These are phyloP conservation scores for Ellobius talpinus DNA, from an alignment of 2,113 vertebrate species.

Conservation along the genomic window DNA sequence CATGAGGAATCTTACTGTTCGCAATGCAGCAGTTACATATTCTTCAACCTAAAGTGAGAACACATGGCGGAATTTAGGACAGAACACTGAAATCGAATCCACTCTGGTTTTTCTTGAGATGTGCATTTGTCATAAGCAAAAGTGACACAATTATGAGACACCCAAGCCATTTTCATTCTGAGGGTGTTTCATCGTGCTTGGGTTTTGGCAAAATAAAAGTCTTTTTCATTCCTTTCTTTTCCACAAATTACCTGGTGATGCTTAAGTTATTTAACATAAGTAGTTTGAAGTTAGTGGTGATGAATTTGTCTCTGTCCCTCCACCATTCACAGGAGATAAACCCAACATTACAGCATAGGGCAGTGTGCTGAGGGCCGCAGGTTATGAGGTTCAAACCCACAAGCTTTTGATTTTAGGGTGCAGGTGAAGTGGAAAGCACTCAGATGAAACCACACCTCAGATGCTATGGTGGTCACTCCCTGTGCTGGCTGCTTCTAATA, in stretches of 20 bases:
- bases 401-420: background rate
- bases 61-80: conserved; percentile 47
- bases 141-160: conserved; percentile 20
- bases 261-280: background rate
- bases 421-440: background rate
- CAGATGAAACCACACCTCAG: background rate
- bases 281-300: background rate
- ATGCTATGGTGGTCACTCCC: too few species aligned
- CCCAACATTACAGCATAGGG: background rate
- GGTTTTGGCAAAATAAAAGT: conserved; percentile 33
- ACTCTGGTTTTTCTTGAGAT: background rate
- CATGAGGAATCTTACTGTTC: conserved; percentile 16
- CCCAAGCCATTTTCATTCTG: background rate
- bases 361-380: background rate
- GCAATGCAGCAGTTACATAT: conserved; percentile 8
- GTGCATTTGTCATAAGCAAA: background rate
- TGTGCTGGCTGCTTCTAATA: background rate
- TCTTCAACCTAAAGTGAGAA: conserved; percentile 27
- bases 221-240: background rate
- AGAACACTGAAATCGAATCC: conserved; percentile 31
- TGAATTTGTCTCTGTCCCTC: background rate
- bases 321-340: background rate
- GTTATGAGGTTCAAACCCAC: background rate
- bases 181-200: background rate
- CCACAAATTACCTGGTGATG: background rate